phyloP scores from a whole-genome alignment of 2,113 vertebrate genomes.

The Aldabrachelys gigantea region DNA sequence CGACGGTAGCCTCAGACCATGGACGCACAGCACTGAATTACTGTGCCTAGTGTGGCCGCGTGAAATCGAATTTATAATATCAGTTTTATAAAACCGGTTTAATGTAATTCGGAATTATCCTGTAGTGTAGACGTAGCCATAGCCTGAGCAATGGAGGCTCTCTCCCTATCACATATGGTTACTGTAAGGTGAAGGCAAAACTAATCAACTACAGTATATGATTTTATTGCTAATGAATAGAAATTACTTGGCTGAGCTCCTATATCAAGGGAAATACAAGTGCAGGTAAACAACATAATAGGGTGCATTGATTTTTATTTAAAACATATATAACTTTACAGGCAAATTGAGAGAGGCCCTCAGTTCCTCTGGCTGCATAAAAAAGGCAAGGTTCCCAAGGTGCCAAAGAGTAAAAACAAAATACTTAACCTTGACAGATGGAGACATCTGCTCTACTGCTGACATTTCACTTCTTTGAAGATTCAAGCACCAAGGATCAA shows the following conservation, averaged over 20 bases:
- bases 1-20: too few species aligned
- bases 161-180: too few species aligned
- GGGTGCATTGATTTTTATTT: not conserved
- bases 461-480: constrained; percentile 24
- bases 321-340: not conserved
- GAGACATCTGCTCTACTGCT: not conserved
- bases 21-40: too few species aligned
- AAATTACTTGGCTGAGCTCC: not conserved
- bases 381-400: not conserved
- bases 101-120: too few species aligned
- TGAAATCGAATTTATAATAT: too few species aligned
- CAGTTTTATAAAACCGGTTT: too few species aligned
- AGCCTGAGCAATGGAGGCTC: not conserved
- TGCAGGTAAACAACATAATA: not conserved
- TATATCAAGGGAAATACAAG: not conserved
- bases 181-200: not conserved
- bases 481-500: not conserved
- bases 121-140: too few species aligned
- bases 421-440: not conserved
- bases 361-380: not conserved
- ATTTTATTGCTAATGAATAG: not conserved
- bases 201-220: not conserved
- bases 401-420: not conserved
- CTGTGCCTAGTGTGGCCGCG: too few species aligned
- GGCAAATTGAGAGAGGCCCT: not conserved